Evolutionary conservation across 1,140 invertebrate species (phyloP).

Genomic region (Coboldia fuscipes): DNA sequence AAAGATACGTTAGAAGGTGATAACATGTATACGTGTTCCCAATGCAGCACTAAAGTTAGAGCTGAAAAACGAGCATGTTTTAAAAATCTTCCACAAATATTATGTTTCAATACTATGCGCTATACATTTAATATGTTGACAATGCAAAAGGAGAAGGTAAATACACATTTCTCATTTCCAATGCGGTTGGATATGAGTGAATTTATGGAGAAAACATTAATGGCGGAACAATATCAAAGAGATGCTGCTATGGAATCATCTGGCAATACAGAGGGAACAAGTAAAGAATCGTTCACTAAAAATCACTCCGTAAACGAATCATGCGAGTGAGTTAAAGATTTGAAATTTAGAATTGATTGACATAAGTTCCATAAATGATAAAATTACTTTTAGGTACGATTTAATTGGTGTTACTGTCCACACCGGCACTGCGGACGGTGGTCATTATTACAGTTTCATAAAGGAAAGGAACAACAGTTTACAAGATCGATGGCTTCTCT

Average conservation of each 20-base stretch:
- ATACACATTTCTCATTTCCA: conserved; percentile 94
- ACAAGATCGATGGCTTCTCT: conserved; percentile 79
- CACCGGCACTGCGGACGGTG: conserved; percentile 87
- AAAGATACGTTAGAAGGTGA: conserved; percentile 92
- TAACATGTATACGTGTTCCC: conserved; percentile 93
- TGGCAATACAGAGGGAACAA: no score
- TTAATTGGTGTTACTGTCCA: conserved; percentile 90
- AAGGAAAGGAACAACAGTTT: conserved; percentile 44
- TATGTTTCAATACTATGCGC: conserved; percentile 95
- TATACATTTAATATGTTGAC: conserved; percentile 96
- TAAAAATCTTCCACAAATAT: conserved; percentile 75
- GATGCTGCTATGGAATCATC: no score
- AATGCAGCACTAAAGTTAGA: conserved; percentile 82
- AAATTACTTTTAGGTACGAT: conserved; percentile 72
- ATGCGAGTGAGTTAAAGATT: conserved; percentile 9
- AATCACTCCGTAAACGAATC: background rate
- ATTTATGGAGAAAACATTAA: conserved; percentile 83
- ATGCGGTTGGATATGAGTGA: conserved; percentile 80
- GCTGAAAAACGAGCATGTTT: conserved; percentile 91
- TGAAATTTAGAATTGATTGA: background rate
- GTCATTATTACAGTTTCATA: conserved; percentile 94
- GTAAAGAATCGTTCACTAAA: no score
- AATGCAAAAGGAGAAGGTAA: conserved; percentile 93
- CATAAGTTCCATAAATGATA: background rate
- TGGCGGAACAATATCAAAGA: conserved; percentile 65